Percentiles rank a stretch among this genome's conserved stretches.
These are phyloP conservation scores for Dolichotis patagonum DNA, from an alignment of 2,113 vertebrate species.

Conservation along the genomic window DNA sequence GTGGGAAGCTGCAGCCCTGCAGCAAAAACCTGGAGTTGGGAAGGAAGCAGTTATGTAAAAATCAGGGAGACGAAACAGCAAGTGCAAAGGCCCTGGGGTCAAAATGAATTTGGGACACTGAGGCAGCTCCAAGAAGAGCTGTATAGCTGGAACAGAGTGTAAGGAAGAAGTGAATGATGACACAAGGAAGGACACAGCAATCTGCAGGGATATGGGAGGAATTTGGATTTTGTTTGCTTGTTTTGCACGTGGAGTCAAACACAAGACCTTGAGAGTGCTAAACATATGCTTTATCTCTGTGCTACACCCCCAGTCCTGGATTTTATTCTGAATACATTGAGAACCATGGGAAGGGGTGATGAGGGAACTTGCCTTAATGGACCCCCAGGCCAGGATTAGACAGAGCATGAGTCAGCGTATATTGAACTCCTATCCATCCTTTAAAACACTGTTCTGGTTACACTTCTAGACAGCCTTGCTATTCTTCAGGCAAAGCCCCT, in stretches of 20 bases:
- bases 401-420: background rate
- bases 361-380: background rate
- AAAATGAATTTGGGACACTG: background rate
- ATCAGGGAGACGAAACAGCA: background rate
- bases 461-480: background rate
- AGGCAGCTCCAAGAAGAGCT: background rate
- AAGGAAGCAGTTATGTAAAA: background rate
- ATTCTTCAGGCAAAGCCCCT: background rate
- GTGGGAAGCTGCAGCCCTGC: background rate
- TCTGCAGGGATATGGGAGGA: background rate
- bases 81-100: background rate
- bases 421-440: background rate
- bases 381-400: background rate
- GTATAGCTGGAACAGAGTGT: background rate
- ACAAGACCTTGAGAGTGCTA: background rate
- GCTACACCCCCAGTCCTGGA: background rate
- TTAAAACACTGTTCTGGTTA: conserved; percentile 30
- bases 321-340: background rate
- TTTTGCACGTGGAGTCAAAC: background rate
- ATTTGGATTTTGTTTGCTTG: background rate
- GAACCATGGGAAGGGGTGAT: background rate
- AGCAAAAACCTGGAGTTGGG: background rate
- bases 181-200: background rate
- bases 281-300: background rate
- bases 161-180: background rate